phyloP scores from a whole-genome alignment of 2,888 invertebrate species.

The Hymenopus coronatus region DNA sequence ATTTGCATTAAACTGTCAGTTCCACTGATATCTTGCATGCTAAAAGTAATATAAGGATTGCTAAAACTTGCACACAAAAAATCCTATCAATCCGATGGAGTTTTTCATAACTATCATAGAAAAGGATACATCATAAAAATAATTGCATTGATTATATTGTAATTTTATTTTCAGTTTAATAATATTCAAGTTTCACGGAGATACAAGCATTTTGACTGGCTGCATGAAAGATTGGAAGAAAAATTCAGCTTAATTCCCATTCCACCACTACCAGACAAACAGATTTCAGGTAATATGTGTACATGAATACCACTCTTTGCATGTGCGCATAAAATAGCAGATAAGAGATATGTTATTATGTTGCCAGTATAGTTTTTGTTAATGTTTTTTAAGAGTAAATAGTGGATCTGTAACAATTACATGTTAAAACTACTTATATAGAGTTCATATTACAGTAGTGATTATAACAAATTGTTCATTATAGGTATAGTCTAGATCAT shows the following conservation, averaged over 20 bases:
- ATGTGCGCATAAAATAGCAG: neutral
- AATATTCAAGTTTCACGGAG: slow-evolving; percentile 90
- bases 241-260: slow-evolving; percentile 94
- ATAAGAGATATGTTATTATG: neutral
- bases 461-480: neutral
- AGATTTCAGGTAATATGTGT: slow-evolving; percentile 68
- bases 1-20: too few relatives aligned
- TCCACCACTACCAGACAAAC: slow-evolving; percentile 97
- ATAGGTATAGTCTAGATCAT: neutral
- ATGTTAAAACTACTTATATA: neutral
- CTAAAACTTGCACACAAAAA: too few relatives aligned
- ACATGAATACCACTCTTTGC: neutral
- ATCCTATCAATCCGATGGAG: too few relatives aligned
- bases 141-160: too few relatives aligned
- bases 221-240: slow-evolving; percentile 88
- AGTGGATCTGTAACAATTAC: neutral
- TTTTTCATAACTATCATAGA: too few relatives aligned
- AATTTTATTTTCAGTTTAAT: slow-evolving; percentile 62
- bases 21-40: too few relatives aligned
- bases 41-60: too few relatives aligned
- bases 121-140: too few relatives aligned
- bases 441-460: neutral
- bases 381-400: neutral
- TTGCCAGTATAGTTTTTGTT: neutral
- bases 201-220: slow-evolving; percentile 99